A percentile compares a stretch with the other conserved stretches of the same genome.
Conservation (phyloP, 2,113 vertebrate genomes). For the Rutilus rutilus region DNA sequence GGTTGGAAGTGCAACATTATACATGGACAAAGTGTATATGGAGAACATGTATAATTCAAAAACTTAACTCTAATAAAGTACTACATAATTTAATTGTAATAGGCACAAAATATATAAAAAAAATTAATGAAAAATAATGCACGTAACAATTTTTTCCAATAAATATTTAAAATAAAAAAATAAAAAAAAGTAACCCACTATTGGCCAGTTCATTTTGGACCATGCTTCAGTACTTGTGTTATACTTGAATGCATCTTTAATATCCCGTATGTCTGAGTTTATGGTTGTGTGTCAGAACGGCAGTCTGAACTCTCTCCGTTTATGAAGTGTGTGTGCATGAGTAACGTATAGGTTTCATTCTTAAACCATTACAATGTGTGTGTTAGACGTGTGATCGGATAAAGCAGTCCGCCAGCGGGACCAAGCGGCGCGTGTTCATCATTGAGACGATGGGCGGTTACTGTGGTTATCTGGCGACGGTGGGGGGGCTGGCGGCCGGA, state of each 20-base stretch:
- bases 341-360: neutral
- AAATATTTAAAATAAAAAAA: neutral
- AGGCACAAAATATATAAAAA: no score
- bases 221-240: neutral
- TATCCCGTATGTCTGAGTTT: neutral
- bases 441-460: conserved; percentile 99
- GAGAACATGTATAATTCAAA: neutral
- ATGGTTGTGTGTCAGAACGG: neutral
- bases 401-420: conserved; percentile 95
- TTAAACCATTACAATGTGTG: conserved; percentile 12
- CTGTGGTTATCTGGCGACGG: conserved; percentile 94
- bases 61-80: neutral
- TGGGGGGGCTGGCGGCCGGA: conserved; percentile 87
- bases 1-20: neutral
- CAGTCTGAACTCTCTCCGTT: neutral
- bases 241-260: neutral
- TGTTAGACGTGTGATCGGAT: conserved; percentile 94
- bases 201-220: neutral
- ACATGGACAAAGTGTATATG: no score
- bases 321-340: neutral
- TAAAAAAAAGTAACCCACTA: neutral
- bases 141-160: neutral
- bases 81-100: neutral
- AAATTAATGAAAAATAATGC: no score
- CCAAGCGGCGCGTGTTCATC: conserved; percentile 95